Evolutionary conservation across 2,888 invertebrate species (phyloP).

Genomic region (Disparrhopalites patrizii): DNA sequence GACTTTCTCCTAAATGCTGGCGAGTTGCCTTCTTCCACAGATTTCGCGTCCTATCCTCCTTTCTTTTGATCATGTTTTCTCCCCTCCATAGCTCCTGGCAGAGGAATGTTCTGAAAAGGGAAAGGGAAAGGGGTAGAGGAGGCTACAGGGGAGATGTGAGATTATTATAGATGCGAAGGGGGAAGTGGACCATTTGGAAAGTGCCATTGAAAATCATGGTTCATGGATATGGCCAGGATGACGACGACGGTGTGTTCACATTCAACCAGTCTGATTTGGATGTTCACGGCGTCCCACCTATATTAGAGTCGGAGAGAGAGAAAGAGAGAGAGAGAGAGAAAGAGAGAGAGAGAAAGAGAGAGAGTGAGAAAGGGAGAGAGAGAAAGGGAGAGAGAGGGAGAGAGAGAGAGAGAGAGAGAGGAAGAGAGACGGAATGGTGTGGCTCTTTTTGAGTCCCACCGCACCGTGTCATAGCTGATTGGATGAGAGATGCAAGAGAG

Average conservation of each 20-base stretch:
- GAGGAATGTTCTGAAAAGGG: too few species aligned
- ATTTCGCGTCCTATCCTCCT: too few species aligned
- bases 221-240: conserved; percentile 3
- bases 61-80: not conserved
- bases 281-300: conserved; percentile 24
- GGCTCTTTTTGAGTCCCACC: not conserved
- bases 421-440: too few species aligned
- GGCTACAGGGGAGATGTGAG: not conserved
- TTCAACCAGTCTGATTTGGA: conserved; percentile 17
- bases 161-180: not conserved
- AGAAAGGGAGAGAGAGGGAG: too few species aligned
- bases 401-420: too few species aligned
- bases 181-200: conserved; percentile 2
- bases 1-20: too few species aligned
- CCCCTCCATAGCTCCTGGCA: not conserved
- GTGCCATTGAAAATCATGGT: conserved; percentile 12
- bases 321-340: too few species aligned
- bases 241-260: not conserved
- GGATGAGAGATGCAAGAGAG: conserved; percentile 15
- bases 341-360: too few species aligned
- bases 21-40: too few species aligned
- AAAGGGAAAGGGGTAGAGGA: not conserved
- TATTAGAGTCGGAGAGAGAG: too few species aligned
- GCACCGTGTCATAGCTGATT: conserved; percentile 12
- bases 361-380: too few species aligned